These are phyloP conservation scores for Aphaenogaster ashmeadi DNA, from an alignment of 1,140 invertebrate species.

Conservation along the genomic window DNA sequence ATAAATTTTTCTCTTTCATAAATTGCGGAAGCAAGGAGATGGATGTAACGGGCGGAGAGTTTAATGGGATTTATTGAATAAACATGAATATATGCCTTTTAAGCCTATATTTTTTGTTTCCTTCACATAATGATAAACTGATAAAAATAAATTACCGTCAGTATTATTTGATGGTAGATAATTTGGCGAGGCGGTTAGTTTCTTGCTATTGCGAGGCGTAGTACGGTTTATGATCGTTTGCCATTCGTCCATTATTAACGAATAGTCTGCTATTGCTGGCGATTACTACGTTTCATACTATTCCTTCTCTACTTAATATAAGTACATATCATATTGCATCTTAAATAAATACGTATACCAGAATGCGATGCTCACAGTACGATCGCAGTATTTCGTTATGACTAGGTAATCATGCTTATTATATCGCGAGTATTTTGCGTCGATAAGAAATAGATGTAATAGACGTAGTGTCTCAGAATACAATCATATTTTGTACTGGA, in stretches of 20 bases:
- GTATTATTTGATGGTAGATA: constrained; percentile 40
- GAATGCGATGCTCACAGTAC: constrained; percentile 56
- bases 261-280: constrained; percentile 32
- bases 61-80: constrained; percentile 57
- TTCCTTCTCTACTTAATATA: constrained; percentile 43
- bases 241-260: constrained; percentile 18
- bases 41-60: neutral
- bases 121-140: constrained; percentile 72
- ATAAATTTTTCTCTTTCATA: constrained; percentile 24
- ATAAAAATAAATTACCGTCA: constrained; percentile 73
- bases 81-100: constrained; percentile 66
- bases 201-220: constrained; percentile 36
- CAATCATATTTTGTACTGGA: constrained; percentile 29
- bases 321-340: constrained; percentile 24
- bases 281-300: constrained; percentile 37
- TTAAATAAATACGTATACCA: constrained; percentile 48
- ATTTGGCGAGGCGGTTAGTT: constrained; percentile 22
- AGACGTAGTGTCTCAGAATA: constrained; percentile 33
- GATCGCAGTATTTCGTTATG: constrained; percentile 50
- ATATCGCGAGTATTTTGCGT: constrained; percentile 29
- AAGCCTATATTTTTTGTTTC: constrained; percentile 72
- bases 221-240: constrained; percentile 32
- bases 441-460: constrained; percentile 40
- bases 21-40: constrained; percentile 7
- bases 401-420: constrained; percentile 66